Conservation (phyloP, 2,797 vertebrate genomes). For the Ciconia nigra region DNA sequence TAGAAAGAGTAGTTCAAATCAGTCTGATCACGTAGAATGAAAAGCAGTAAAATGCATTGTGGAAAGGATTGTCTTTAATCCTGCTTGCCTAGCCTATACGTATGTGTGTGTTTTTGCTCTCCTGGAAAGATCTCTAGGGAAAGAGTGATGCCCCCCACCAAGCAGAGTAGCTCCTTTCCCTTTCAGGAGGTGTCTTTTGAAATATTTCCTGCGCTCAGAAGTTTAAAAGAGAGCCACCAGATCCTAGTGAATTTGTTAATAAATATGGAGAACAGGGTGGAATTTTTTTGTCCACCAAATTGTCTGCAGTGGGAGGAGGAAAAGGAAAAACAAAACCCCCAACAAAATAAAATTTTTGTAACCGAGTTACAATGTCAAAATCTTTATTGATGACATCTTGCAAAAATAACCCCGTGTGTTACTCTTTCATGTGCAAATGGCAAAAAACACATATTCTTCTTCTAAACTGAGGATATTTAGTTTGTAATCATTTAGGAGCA, state of each 20-base stretch:
- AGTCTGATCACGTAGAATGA: neutral
- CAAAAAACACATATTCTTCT: neutral
- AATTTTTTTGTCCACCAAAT: neutral
- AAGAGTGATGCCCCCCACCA: neutral
- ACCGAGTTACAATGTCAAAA: neutral
- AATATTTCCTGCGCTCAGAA: neutral
- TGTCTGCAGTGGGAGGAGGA: neutral
- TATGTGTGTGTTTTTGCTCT: neutral
- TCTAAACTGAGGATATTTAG: neutral
- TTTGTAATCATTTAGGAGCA: neutral
- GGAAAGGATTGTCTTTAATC: slow-evolving; percentile 41
- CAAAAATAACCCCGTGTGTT: neutral
- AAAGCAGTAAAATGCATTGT: neutral
- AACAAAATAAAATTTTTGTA: neutral
- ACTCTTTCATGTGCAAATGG: neutral
- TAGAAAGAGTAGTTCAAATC: neutral
- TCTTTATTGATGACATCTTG: neutral
- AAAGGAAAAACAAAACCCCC: neutral
- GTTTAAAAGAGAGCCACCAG: neutral
- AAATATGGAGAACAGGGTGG: rapidly evolving
- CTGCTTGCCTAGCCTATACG: neutral
- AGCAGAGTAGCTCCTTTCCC: neutral
- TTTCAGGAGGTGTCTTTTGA: neutral
- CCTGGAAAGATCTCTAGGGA: neutral
- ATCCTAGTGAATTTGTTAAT: neutral